phyloP scores from a whole-genome alignment of 2,113 vertebrate genomes.

The Stictonetta naevosa region DNA sequence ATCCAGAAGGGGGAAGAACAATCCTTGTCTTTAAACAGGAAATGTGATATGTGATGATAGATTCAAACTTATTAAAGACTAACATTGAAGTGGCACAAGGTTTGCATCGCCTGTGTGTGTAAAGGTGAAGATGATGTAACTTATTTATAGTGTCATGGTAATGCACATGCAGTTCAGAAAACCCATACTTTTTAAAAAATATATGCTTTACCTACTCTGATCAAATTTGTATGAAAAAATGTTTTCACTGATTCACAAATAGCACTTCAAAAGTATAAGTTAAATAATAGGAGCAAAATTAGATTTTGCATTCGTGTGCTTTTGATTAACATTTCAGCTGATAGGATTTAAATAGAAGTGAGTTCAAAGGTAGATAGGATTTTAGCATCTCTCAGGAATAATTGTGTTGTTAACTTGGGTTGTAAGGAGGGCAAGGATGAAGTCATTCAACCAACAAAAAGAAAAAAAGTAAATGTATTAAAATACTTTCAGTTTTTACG shows the following conservation, averaged over 20 bases:
- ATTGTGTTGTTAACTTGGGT: not conserved
- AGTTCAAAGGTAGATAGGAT: not conserved
- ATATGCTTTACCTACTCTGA: not conserved
- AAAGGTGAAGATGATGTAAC: not conserved
- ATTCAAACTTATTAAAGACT: not conserved
- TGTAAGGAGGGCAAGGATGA: not conserved
- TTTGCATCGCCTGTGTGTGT: fast-evolving
- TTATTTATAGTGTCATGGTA: not conserved
- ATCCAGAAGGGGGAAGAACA: not conserved
- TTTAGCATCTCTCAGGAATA: not conserved
- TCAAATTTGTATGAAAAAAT: not conserved
- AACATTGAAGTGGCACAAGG: not conserved
- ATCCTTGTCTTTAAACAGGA: not conserved
- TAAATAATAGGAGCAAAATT: not conserved
- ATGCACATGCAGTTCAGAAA: not conserved
- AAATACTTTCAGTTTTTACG: not conserved
- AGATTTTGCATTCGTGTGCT: not conserved
- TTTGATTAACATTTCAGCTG: not conserved
- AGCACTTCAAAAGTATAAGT: not conserved
- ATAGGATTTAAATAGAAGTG: not conserved
- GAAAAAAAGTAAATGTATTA: not conserved
- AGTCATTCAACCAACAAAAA: not conserved
- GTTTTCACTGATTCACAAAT: not conserved
- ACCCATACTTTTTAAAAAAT: too few relatives aligned
- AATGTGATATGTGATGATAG: not conserved